Conservation (phyloP, 2,797 vertebrate genomes). For the Anableps anableps region DNA sequence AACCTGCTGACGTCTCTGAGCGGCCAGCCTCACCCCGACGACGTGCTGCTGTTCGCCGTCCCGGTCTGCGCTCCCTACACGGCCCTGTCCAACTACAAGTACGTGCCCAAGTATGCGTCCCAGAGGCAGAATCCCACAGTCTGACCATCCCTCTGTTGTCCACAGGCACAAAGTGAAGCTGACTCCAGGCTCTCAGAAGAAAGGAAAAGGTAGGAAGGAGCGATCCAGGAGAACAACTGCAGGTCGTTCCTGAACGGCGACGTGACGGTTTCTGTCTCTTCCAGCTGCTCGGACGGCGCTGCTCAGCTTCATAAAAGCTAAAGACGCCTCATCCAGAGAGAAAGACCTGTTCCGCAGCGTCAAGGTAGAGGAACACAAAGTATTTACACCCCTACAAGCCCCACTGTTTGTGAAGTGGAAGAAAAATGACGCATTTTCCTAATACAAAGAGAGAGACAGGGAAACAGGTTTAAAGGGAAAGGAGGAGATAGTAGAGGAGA, state of each 20-base stretch:
- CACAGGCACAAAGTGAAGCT: conserved; percentile 95
- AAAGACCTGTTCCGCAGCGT: conserved; percentile 96
- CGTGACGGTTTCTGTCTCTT: conserved; percentile 17
- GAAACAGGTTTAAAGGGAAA: too few relatives aligned
- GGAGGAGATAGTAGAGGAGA: too few relatives aligned
- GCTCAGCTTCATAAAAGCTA: conserved; percentile 93
- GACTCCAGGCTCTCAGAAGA: conserved; percentile 96
- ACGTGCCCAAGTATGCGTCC: too few relatives aligned
- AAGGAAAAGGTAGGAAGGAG: conserved; percentile 94
- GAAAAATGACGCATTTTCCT: too few relatives aligned
- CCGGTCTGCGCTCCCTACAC: conserved; percentile 96
- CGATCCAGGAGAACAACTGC: background rate
- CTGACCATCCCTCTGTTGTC: conserved; percentile 24
- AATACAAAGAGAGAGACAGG: too few relatives aligned
- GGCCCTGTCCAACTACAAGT: conserved; percentile 92
- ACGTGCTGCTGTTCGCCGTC: conserved; percentile 91
- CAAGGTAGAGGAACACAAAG: conserved; percentile 86
- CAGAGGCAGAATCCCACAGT: background rate
- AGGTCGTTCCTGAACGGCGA: background rate
- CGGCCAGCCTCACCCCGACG: conserved; percentile 91
- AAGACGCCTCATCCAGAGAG: conserved; percentile 87
- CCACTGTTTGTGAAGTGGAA: too few relatives aligned
- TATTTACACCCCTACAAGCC: background rate
- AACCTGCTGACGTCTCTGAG: conserved; percentile 90
- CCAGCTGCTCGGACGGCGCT: conserved; percentile 94